Percentiles rank a stretch among this genome's conserved stretches.
phyloP scores from a whole-genome alignment of 2,888 invertebrate genomes.

The Molanna angustata region DNA sequence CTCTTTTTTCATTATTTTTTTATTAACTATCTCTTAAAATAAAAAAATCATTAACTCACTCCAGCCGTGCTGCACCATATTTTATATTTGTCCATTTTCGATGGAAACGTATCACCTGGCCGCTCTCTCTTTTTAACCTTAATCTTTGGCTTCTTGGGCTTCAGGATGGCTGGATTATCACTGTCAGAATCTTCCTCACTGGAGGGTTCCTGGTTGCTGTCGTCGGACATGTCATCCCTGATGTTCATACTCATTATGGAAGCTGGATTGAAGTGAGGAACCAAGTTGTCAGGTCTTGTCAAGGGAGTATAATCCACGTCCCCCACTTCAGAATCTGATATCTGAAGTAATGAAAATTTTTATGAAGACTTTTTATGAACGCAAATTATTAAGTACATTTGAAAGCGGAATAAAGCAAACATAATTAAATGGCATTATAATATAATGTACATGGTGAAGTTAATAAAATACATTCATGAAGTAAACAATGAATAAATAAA shows the following conservation, averaged over 20 bases:
- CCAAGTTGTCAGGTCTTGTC: slow-evolving; percentile 52
- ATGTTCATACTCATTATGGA: slow-evolving; percentile 54
- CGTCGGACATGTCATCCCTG: slow-evolving; percentile 60
- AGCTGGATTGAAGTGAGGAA: slow-evolving; percentile 46
- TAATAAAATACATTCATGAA: too few relatives aligned
- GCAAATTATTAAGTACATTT: background rate
- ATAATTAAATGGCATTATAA: too few relatives aligned
- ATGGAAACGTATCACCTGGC: slow-evolving; percentile 41
- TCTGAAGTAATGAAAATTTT: slow-evolving; percentile 1
- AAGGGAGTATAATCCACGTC: slow-evolving; percentile 58
- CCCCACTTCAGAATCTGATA: slow-evolving; percentile 17
- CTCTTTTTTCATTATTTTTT: too few relatives aligned
- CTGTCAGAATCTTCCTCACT: slow-evolving; percentile 55
- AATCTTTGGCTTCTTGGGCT: slow-evolving; percentile 56
- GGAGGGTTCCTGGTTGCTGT: slow-evolving; percentile 51
- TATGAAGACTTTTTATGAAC: background rate
- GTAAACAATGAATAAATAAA: too few relatives aligned
- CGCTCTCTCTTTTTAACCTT: slow-evolving; percentile 43
- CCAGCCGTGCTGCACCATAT: slow-evolving; percentile 68
- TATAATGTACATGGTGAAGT: too few relatives aligned
- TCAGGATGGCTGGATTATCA: slow-evolving; percentile 36
- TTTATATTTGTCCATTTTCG: slow-evolving; percentile 68
- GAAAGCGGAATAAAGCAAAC: too few relatives aligned
- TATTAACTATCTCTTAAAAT: too few relatives aligned
- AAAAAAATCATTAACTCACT: slow-evolving; percentile 38